phyloP scores from a whole-genome alignment of 2,113 vertebrate species.

The Myxocyprinus asiaticus region DNA sequence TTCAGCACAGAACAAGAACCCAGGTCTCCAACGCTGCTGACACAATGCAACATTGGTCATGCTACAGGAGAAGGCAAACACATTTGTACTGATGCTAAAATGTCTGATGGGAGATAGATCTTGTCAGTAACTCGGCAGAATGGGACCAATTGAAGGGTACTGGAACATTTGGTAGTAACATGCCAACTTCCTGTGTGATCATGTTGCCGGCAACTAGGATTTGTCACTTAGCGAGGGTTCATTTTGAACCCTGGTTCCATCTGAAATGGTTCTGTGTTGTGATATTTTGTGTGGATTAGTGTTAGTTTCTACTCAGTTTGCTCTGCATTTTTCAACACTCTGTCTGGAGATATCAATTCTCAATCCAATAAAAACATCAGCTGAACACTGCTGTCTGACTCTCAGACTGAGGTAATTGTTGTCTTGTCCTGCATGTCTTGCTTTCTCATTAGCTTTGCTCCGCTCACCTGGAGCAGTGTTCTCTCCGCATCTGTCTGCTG shows the following conservation, averaged over 20 bases:
- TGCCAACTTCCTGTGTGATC: too few species aligned
- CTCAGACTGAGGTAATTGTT: constrained; percentile 34
- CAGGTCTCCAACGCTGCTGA: too few species aligned
- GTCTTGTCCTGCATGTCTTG: constrained; percentile 41
- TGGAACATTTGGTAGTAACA: too few species aligned
- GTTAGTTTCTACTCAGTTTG: not conserved
- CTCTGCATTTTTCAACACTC: not conserved
- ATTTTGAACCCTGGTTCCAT: not conserved
- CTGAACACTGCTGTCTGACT: constrained; percentile 42
- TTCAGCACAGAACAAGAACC: too few species aligned
- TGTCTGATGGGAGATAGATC: too few species aligned
- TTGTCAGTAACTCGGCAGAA: too few species aligned
- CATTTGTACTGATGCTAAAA: too few species aligned
- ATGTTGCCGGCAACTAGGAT: too few species aligned
- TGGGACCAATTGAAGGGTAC: too few species aligned
- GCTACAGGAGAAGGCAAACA: too few species aligned
- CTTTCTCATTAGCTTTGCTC: constrained; percentile 58
- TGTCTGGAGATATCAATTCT: not conserved
- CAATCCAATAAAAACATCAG: not conserved
- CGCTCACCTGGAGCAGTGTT: constrained; percentile 58
- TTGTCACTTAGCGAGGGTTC: not conserved
- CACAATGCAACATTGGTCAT: too few species aligned
- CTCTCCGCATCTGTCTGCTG: constrained; percentile 20
- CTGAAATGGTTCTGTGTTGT: not conserved
- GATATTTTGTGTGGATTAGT: not conserved